A percentile compares a stretch with the other conserved stretches of the same genome.
phyloP scores from a whole-genome alignment of 2,113 vertebrate genomes.

The Syrrhaptes paradoxus region DNA sequence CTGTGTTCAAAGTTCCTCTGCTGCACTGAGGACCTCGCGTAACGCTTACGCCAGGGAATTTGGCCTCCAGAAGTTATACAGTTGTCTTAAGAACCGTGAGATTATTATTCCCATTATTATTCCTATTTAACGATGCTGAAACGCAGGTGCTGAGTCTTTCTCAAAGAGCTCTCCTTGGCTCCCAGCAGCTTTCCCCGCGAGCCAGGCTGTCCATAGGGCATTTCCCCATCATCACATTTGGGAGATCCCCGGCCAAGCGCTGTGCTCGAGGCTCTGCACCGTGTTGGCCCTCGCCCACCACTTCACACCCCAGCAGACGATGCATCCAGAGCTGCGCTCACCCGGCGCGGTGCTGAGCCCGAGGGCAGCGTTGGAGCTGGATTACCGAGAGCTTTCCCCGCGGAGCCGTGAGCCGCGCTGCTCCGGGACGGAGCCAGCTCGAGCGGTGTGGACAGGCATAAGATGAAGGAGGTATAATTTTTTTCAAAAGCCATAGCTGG shows the following conservation, averaged over 20 bases:
- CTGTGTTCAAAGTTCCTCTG: not conserved
- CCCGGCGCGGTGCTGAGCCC: fast-evolving
- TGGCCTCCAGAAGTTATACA: not conserved
- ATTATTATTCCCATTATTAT: not conserved
- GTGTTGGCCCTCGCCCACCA: fast-evolving
- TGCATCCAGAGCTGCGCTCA: not conserved
- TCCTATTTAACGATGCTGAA: not conserved
- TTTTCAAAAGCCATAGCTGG: not conserved
- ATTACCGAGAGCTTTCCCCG: fast-evolving
- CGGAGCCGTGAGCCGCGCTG: not conserved
- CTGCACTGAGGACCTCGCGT: fast-evolving
- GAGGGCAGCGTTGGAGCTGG: fast-evolving
- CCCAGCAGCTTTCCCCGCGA: not conserved
- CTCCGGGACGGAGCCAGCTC: not conserved
- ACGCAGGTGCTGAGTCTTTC: not conserved
- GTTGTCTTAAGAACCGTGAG: not conserved
- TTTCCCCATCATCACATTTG: fast-evolving
- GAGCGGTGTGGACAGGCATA: not conserved
- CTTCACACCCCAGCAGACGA: fast-evolving
- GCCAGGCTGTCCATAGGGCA: fast-evolving
- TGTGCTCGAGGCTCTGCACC: fast-evolving
- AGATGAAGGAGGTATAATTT: not conserved
- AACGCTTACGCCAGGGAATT: fast-evolving
- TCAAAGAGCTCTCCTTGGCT: not conserved
- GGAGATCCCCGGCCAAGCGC: fast-evolving